These are phyloP conservation scores for Mastomys natalensis DNA, from an alignment of 2,113 vertebrate species.

Conservation along the genomic window DNA sequence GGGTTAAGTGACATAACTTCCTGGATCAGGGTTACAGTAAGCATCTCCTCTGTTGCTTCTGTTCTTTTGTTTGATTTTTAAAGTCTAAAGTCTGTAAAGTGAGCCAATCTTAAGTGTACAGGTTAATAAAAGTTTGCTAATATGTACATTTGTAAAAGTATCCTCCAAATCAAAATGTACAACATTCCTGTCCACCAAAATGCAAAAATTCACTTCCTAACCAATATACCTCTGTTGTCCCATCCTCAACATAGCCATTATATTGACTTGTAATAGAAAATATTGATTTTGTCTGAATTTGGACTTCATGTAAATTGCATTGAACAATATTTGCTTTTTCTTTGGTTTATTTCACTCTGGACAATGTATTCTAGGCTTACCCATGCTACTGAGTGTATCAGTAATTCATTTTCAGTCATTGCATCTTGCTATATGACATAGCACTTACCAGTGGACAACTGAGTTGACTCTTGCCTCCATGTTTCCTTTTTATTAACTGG, in stretches of 20 bases:
- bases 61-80: conserved; percentile 38
- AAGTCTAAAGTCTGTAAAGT: not conserved
- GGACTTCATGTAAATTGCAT: not conserved
- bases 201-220: not conserved
- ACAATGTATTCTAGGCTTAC: not conserved
- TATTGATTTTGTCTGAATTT: not conserved
- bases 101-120: not conserved
- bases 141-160: not conserved
- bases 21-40: not conserved
- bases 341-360: not conserved
- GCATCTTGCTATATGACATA: not conserved
- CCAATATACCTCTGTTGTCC: not conserved
- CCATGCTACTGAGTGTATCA: not conserved
- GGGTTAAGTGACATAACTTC: conserved; percentile 50
- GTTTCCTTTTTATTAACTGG: not conserved
- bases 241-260: not conserved
- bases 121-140: conserved; percentile 22
- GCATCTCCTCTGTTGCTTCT: conserved; percentile 9
- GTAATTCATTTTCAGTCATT: conserved; percentile 8
- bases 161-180: not conserved
- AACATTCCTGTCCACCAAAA: not conserved
- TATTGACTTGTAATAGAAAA: not conserved
- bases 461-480: not conserved
- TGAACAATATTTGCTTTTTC: not conserved
- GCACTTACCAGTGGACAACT: not conserved